A percentile compares a stretch with the other conserved stretches of the same genome.
Conservation (phyloP, 2,797 vertebrate species). For the Urophycis tenuis region DNA sequence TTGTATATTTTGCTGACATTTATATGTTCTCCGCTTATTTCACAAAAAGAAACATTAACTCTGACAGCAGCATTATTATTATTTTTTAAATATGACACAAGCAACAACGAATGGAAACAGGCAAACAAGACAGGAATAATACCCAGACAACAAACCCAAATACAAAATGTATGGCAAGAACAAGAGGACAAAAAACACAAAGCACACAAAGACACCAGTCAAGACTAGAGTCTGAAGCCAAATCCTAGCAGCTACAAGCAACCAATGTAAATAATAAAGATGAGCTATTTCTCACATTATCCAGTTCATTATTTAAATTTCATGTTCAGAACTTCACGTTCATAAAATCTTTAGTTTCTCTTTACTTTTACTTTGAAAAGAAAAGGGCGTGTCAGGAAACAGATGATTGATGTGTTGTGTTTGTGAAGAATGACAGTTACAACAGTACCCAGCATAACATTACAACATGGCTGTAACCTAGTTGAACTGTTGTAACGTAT, state of each 20-base stretch:
- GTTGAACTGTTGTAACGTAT: slow-evolving; percentile 29
- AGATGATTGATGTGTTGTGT: background rate
- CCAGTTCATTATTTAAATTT: background rate
- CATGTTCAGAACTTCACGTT: background rate
- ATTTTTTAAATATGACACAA: background rate
- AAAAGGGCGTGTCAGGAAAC: background rate
- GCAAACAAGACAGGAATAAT: background rate
- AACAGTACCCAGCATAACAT: background rate
- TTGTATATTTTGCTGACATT: background rate
- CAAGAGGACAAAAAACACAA: slow-evolving; percentile 32
- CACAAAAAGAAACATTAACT: slow-evolving; percentile 8
- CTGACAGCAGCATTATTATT: slow-evolving; percentile 15
- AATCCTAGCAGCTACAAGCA: slow-evolving; percentile 6
- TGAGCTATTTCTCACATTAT: background rate
- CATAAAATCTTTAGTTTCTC: background rate
- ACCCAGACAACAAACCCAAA: background rate
- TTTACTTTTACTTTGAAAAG: background rate
- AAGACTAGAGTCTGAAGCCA: slow-evolving; percentile 1
- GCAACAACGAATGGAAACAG: background rate
- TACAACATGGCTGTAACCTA: background rate
- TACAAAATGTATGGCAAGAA: slow-evolving; percentile 25
- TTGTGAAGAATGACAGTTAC: background rate
- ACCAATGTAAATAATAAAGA: background rate
- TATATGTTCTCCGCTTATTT: background rate
- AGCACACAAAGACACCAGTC: background rate